Percentiles rank a stretch among this genome's conserved stretches.
Evolutionary conservation across 2,797 vertebrate genomes (phyloP).

Genomic region (Arrhamphus sclerolepis): DNA sequence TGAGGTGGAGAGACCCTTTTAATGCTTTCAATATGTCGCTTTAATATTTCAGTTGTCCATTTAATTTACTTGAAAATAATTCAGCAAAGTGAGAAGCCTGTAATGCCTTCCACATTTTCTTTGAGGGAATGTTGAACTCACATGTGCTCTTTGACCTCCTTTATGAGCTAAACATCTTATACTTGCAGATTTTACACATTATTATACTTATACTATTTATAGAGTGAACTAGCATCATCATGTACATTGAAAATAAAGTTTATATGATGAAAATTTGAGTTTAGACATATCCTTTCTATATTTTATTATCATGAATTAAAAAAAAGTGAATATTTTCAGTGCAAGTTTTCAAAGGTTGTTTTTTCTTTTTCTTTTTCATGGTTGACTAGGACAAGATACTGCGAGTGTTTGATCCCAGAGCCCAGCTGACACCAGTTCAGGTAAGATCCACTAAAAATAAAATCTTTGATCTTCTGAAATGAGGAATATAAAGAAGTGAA

Average conservation of each 20-base stretch:
- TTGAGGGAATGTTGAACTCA: constrained; percentile 15
- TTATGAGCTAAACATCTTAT: constrained; percentile 1
- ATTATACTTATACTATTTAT: not conserved
- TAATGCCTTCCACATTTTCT: constrained; percentile 7
- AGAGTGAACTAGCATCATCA: not conserved
- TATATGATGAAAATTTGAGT: no score
- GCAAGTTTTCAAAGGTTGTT: not conserved
- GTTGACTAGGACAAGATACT: constrained; percentile 90
- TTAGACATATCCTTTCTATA: no score
- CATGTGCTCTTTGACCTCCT: constrained; percentile 5
- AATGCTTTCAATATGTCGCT: constrained; percentile 18
- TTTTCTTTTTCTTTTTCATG: not conserved
- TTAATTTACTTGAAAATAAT: constrained; percentile 2
- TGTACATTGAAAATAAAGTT: not conserved
- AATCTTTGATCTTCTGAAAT: not conserved
- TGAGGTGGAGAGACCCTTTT: not conserved
- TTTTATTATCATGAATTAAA: not conserved
- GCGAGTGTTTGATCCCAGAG: constrained; percentile 90
- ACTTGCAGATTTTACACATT: not conserved
- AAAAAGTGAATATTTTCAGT: not conserved
- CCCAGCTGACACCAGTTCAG: constrained; percentile 85
- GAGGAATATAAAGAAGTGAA: not conserved
- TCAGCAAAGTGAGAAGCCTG: not conserved
- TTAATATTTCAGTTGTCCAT: constrained; percentile 21
- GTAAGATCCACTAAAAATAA: constrained; percentile 67